Percentiles rank a stretch among this genome's conserved stretches.
Conservation (phyloP, 2,113 vertebrate genomes). For the Sapayoa aenigma region DNA sequence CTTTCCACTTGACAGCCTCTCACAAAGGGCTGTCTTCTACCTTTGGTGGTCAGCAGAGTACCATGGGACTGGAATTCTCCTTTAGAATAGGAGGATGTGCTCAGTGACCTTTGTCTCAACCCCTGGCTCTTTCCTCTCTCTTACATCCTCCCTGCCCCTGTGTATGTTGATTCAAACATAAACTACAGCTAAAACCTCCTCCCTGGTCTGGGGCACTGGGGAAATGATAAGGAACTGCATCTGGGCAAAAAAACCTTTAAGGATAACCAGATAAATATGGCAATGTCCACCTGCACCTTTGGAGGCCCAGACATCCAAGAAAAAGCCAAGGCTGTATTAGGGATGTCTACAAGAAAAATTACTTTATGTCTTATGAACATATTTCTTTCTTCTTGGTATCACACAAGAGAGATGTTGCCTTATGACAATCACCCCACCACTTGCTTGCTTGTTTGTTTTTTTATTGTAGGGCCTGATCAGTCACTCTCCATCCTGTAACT, state of each 20-base stretch:
- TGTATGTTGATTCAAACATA: not conserved
- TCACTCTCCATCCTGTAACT: not conserved
- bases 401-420: not conserved
- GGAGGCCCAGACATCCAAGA: not conserved
- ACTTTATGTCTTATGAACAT: not conserved
- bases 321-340: not conserved
- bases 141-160: not conserved
- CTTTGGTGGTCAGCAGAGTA: not conserved
- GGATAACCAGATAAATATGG: not conserved
- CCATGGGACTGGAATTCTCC: not conserved
- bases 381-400: not conserved
- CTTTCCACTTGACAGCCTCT: not conserved
- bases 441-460: not conserved
- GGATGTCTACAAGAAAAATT: not conserved
- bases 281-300: not conserved
- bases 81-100: accelerated
- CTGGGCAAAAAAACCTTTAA: not conserved
- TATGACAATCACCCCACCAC: not conserved
- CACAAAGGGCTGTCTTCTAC: not conserved
- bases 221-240: not conserved
- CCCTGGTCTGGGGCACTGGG: not conserved
- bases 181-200: not conserved
- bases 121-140: not conserved
- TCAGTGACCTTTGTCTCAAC: not conserved
- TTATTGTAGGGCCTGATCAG: not conserved